Evolutionary conservation across 2,113 vertebrate genomes (phyloP).

Genomic region (Eclectus roratus): DNA sequence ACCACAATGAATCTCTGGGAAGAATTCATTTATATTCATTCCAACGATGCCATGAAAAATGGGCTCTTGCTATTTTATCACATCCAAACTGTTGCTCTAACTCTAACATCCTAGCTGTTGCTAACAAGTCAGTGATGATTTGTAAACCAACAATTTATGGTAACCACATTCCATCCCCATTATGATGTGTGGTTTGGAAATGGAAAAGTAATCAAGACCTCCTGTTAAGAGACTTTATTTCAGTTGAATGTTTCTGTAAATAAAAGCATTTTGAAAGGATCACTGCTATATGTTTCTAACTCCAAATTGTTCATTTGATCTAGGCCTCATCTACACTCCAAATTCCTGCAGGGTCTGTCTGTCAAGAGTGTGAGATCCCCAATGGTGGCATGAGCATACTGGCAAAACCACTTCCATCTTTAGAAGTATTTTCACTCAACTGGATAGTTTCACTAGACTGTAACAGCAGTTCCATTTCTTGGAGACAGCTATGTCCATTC

Average conservation of each 20-base stretch:
- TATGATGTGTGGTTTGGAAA: conserved; percentile 69
- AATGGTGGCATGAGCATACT: neutral
- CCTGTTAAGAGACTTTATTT: conserved; percentile 65
- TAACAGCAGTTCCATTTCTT: conserved; percentile 46
- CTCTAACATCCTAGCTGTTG: conserved; percentile 59
- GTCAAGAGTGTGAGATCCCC: conserved; percentile 5
- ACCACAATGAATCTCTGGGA: conserved; percentile 61
- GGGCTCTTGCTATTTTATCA: conserved; percentile 57
- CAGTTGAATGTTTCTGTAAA: conserved; percentile 57
- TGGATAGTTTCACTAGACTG: conserved; percentile 43
- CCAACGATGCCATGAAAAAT: conserved; percentile 57
- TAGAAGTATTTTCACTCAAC: conserved; percentile 23
- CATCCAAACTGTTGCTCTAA: conserved; percentile 65
- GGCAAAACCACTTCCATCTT: neutral
- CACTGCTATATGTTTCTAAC: conserved; percentile 49
- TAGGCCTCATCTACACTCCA: neutral
- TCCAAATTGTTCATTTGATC: conserved; percentile 45
- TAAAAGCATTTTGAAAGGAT: conserved; percentile 49
- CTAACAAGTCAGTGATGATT: conserved; percentile 69
- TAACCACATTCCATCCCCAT: conserved; percentile 63
- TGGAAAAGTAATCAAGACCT: conserved; percentile 70
- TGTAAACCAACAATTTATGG: conserved; percentile 70
- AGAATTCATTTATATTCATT: conserved; percentile 63
- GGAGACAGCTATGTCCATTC: conserved; percentile 39
- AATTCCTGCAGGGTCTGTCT: conserved; percentile 28